A percentile compares a stretch with the other conserved stretches of the same genome.
These are phyloP conservation scores for Callipepla squamata DNA, from an alignment of 2,113 vertebrate species.

Conservation along the genomic window DNA sequence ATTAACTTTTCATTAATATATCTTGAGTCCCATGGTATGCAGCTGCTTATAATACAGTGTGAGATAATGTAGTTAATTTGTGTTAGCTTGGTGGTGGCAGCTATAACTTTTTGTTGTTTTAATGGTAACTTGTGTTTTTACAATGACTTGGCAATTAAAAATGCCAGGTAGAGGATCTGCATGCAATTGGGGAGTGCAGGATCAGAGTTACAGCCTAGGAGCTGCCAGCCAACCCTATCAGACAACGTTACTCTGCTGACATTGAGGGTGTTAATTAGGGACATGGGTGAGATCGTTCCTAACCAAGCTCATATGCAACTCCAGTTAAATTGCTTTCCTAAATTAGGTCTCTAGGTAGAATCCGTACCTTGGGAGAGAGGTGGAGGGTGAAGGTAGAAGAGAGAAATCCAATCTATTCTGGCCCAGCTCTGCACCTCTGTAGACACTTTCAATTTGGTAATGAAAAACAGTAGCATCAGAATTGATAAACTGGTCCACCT, in stretches of 20 bases:
- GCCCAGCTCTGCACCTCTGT: background rate
- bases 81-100: background rate
- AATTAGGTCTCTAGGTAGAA: background rate
- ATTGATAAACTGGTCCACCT: background rate
- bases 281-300: background rate
- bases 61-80: background rate
- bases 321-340: background rate
- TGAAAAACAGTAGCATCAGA: background rate
- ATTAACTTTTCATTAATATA: constrained; percentile 17
- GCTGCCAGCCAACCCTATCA: background rate
- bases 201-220: background rate
- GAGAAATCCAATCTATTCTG: background rate
- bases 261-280: background rate
- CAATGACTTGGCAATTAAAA: background rate
- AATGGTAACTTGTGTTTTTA: background rate
- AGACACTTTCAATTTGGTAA: background rate
- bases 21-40: background rate
- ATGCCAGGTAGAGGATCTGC: background rate
- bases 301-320: background rate
- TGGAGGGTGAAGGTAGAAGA: background rate
- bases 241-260: background rate
- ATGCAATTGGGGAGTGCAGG: background rate
- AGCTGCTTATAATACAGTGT: background rate
- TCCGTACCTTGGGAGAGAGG: background rate
- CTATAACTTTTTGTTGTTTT: background rate